Base-by-base conservation (phyloP, 37 sponge, comb jelly and placozoan species). In the Eunapius fragilis region DNA sequence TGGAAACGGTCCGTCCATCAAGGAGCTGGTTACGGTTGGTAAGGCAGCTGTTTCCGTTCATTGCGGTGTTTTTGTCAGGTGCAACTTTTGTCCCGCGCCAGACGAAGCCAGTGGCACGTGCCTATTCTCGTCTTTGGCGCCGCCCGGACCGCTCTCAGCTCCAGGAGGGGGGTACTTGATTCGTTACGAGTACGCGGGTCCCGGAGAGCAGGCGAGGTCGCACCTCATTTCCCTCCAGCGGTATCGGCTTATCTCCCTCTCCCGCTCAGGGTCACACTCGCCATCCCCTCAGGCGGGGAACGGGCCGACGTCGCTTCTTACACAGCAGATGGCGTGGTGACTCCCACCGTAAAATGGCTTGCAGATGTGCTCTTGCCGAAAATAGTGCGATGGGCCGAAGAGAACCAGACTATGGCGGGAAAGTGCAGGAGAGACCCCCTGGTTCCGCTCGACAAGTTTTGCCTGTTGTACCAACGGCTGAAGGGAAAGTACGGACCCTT, bases 401-500 rank as follows among this genome's bases (percentile, higher is more conserved):
- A 89, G 78, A 28, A 72, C 67, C 13, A 58, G 75, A 75, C 75
- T 50, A 37, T 27, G 70, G 68, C 33, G 17, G 37, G 26, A 38
- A 58, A 30, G 2, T 24, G 37, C 17, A 69, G 25, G 22, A 48
- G 74, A 13, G 23, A 70, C 31, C 30, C 86, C 0, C 85, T 97
- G 48, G 80, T 98, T 9, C 75, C 83, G 31, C 68, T 93, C 38
- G 92, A 86, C 47, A 72, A 77, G 24, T 98, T 91, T 36, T 71
- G 78, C 25, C 25, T 69, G 69, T 81, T 90, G 12, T 98, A 98
- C 41, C 37, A 31, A 25, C 67, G 80, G 31, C 73, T 98, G 82
- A 98, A 95, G 82, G 73, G 78, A 77, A 95, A 96, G 79, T 95
- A 98, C 80, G 96, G 94, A 17, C 87, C 82, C 25, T 68, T 67